Base-by-base conservation (phyloP, 2,113 vertebrate species). In the Ardeotis arabs region DNA sequence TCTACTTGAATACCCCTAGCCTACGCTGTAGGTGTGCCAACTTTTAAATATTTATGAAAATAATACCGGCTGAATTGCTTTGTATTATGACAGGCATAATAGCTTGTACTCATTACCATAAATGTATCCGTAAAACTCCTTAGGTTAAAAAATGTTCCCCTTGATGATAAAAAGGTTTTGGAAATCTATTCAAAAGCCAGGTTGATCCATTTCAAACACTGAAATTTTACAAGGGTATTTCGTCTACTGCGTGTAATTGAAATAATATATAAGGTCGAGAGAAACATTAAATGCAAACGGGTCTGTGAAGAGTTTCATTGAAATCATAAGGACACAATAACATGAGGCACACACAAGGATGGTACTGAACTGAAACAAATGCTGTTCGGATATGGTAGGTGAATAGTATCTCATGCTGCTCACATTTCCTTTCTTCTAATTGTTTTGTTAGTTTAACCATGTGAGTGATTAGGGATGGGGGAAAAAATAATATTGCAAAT, bases 31-130 rank as follows among this genome's bases (percentile, higher is more conserved):
- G 64, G 45, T 93, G 79, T 85, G 44, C 37, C 78, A 87, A 41
- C 67, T 88, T 62, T 95, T 78, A 92, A 93, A 95, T 93, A 91
- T 94, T 94, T 90, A 91, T 87, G 53, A 76, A 91, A 84, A 85
- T 72, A 69, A 59, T 33, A 49, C 39, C 15, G 82, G 55, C 62
- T 81, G 60, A 94, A 93, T 47, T 64, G 85, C n/a, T 94, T 77
- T 80, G n/a, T 88, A 75, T 94, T 90, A 75, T 78, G 68, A 86
- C n/a, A 75, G 13, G 53, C 58, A 86, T 94, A 88, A 92, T 79
- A 88, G 64, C 52, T 90, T 86, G 44, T 84, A 78, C n/a, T 81
- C 28, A 72, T 97, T 86, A 72, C 56, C 80, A 91, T 84, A 93
- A 93, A 84, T 66, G 21, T 73, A 93, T 53, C 66, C 45, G 91